Evolutionary conservation across 2,888 invertebrate genomes (phyloP).

Genomic region (Argyra leucocephala): DNA sequence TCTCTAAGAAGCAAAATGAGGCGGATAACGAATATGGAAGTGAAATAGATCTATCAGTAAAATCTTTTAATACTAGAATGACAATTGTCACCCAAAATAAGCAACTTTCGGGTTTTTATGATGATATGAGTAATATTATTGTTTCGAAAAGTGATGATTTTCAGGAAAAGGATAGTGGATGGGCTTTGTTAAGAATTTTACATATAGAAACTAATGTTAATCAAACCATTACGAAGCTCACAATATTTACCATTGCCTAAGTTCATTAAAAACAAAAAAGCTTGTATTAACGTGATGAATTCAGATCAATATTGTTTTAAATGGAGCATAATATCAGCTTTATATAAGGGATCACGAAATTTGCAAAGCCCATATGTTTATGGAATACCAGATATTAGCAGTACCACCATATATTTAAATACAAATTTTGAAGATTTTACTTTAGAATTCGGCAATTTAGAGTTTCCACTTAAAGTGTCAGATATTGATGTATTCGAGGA

Average conservation of each 20-base stretch:
- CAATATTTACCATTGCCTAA: conserved; percentile 11
- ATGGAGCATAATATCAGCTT: conserved; percentile 25
- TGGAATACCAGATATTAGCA: conserved; percentile 15
- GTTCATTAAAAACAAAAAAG: conserved; percentile 16
- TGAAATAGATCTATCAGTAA: conserved; percentile 9
- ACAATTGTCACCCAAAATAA: neutral
- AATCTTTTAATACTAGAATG: conserved; percentile 12
- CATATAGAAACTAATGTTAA: conserved; percentile 17
- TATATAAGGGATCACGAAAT: conserved; percentile 15
- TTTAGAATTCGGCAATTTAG: conserved; percentile 22
- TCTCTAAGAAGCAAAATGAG: neutral
- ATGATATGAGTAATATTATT: conserved; percentile 2
- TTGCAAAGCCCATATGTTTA: conserved; percentile 16
- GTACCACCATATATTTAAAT: conserved; percentile 20
- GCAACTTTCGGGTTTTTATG: neutral
- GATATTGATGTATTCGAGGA: conserved; percentile 25
- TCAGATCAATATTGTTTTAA: conserved; percentile 26
- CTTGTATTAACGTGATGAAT: conserved; percentile 26
- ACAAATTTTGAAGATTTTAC: conserved; percentile 12
- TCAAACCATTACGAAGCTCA: conserved; percentile 22
- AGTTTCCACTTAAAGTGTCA: conserved; percentile 25
- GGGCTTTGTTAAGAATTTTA: conserved; percentile 20
- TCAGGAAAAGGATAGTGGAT: conserved; percentile 25
- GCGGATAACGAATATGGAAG: neutral
- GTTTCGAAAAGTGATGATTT: conserved; percentile 24